Percentiles rank a stretch among this genome's conserved stretches.
These are phyloP conservation scores for Microvelia longipes DNA, from an alignment of 1,140 invertebrate genomes.

Conservation along the genomic window DNA sequence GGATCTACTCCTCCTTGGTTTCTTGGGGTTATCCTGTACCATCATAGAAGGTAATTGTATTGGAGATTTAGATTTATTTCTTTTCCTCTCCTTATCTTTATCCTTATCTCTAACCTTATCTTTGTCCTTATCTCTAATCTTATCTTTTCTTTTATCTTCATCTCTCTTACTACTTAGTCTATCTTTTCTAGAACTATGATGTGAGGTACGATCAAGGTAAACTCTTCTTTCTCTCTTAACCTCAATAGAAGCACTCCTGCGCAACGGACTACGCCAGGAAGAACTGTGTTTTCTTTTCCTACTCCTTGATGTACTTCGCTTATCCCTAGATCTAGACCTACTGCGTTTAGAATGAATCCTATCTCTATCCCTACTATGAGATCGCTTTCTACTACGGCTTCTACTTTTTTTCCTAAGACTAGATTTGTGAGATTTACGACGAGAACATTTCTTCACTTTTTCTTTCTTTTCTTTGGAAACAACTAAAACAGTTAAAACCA, in stretches of 20 bases:
- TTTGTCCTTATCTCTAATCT: background rate
- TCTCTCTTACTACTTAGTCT: background rate
- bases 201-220: background rate
- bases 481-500: too few relatives aligned
- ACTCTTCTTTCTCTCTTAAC: constrained; percentile 22
- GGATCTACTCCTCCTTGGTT: constrained; percentile 5
- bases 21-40: background rate
- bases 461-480: constrained; percentile 23
- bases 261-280: constrained; percentile 20
- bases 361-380: constrained; percentile 3
- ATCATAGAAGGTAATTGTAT: background rate
- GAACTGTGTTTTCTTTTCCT: constrained; percentile 9
- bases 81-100: background rate
- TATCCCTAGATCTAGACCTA: constrained; percentile 16
- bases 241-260: constrained; percentile 30
- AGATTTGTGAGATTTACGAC: constrained; percentile 17
- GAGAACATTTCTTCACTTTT: constrained; percentile 14
- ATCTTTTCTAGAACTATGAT: background rate
- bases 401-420: constrained; percentile 11
- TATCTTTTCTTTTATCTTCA: background rate
- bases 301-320: constrained; percentile 16
- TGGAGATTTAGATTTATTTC: constrained; percentile 1
- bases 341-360: constrained; percentile 6
- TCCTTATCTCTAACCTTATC: background rate
- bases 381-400: constrained; percentile 21